These are phyloP conservation scores for Hydroisotoma schaefferi DNA, from an alignment of 2,888 invertebrate genomes.

Conservation along the genomic window DNA sequence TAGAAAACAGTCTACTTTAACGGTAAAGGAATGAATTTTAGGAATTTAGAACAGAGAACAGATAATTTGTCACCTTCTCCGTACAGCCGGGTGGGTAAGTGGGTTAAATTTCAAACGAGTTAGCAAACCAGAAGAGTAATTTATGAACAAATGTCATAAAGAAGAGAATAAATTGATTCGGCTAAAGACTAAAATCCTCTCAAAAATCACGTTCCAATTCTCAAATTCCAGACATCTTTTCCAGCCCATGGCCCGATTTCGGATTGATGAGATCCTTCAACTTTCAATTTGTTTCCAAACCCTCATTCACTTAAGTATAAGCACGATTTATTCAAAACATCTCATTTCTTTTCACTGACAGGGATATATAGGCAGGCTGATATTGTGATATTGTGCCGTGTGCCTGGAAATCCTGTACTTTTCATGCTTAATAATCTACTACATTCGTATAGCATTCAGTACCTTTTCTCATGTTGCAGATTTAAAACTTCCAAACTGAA, in stretches of 20 bases:
- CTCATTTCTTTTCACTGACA: constrained; percentile 7
- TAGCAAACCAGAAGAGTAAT: constrained; percentile 2
- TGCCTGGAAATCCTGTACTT: too few relatives aligned
- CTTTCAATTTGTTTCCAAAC: constrained; percentile 13
- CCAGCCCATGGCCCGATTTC: not conserved
- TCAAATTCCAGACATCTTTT: too few relatives aligned
- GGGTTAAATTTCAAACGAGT: not conserved
- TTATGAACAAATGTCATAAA: constrained; percentile 23
- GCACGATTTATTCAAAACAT: constrained; percentile 11
- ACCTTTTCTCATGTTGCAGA: too few relatives aligned
- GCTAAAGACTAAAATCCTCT: constrained; percentile 25
- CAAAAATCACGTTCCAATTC: constrained; percentile 30
- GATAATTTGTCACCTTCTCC: too few relatives aligned
- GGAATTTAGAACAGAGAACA: too few relatives aligned
- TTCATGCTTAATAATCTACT: too few relatives aligned
- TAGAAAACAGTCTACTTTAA: too few relatives aligned
- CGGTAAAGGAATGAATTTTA: too few relatives aligned
- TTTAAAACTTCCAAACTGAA: too few relatives aligned
- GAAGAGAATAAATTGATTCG: constrained; percentile 21
- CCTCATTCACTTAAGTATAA: not conserved
- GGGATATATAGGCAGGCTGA: not conserved
- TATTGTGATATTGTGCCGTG: constrained; percentile 5
- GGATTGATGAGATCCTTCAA: constrained; percentile 15
- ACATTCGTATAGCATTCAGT: too few relatives aligned
- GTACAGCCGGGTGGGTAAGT: not conserved